These are phyloP conservation scores for Anastrepha ludens DNA, from an alignment of 1,140 invertebrate species.

Conservation along the genomic window DNA sequence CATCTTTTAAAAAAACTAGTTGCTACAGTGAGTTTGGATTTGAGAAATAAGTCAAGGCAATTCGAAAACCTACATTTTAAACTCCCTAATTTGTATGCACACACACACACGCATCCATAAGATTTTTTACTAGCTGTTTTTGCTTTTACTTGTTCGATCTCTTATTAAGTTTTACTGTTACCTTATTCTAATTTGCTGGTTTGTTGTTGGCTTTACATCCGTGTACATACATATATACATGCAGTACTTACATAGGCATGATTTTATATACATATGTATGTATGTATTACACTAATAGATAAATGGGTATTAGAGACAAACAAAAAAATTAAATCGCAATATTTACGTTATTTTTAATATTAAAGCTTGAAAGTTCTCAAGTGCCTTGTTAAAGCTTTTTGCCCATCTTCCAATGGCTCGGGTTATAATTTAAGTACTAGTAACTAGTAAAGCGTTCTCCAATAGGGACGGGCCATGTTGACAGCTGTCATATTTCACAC, in stretches of 20 bases:
- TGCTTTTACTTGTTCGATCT: background rate
- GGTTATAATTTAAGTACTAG: conserved; percentile 1
- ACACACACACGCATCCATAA: background rate
- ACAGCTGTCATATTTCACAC: too few species aligned
- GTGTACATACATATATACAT: background rate
- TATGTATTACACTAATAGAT: background rate
- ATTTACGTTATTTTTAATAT: conserved; percentile 40
- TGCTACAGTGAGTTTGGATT: background rate
- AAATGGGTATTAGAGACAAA: background rate
- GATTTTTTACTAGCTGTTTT: background rate
- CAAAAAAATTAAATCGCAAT: background rate
- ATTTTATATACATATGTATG: background rate
- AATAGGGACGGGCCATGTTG: too few species aligned
- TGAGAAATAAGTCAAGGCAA: background rate
- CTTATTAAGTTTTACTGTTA: background rate
- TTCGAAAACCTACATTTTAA: background rate
- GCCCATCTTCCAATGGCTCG: conserved; percentile 24
- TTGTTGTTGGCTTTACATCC: background rate
- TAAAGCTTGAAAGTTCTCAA: conserved; percentile 54
- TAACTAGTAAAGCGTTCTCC: background rate
- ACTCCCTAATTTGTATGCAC: background rate
- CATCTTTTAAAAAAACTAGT: background rate
- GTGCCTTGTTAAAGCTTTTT: conserved; percentile 48
- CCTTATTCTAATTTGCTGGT: background rate
- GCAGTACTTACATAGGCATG: too few species aligned